Conservation (phyloP, 1,140 invertebrate species). For the Polypedilum vanderplanki region DNA sequence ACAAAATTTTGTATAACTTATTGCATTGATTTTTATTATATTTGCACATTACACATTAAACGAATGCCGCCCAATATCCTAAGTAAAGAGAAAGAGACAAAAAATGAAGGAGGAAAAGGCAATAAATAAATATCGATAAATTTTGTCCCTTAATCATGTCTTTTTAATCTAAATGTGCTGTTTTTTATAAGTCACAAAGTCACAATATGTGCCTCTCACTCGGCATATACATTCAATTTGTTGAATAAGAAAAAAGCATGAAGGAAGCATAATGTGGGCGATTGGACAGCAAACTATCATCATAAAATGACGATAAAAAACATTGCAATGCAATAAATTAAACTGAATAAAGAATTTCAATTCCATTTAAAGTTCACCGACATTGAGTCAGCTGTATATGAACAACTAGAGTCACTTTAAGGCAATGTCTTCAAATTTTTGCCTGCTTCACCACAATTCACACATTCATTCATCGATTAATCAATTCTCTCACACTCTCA, state of each 20-base stretch:
- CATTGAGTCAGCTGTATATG: neutral
- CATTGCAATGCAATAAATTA: conserved; percentile 20
- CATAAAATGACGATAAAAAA: conserved; percentile 25
- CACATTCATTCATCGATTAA: conserved; percentile 12
- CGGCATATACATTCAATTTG: neutral
- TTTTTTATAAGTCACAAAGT: conserved; percentile 23
- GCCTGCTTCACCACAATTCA: neutral
- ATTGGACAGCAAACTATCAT: neutral
- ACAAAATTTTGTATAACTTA: too few species aligned
- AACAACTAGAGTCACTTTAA: neutral
- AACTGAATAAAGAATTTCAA: neutral
- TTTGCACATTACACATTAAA: neutral
- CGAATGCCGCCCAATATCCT: neutral
- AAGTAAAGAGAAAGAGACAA: neutral
- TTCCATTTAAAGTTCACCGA: conserved; percentile 12
- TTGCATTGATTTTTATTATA: neutral
- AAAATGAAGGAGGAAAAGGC: conserved; percentile 20
- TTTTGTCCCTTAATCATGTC: conserved; percentile 27
- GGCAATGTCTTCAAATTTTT: neutral
- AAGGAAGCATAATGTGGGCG: neutral
- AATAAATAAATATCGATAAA: conserved; percentile 29
- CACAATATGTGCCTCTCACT: neutral
- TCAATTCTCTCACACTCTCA: conserved; percentile 9
- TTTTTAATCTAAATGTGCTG: conserved; percentile 29
- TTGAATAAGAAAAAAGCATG: neutral